Percentiles rank a stretch among this genome's conserved stretches.
phyloP scores from a whole-genome alignment of 2,888 invertebrate genomes.

The Dioctria linearis region DNA sequence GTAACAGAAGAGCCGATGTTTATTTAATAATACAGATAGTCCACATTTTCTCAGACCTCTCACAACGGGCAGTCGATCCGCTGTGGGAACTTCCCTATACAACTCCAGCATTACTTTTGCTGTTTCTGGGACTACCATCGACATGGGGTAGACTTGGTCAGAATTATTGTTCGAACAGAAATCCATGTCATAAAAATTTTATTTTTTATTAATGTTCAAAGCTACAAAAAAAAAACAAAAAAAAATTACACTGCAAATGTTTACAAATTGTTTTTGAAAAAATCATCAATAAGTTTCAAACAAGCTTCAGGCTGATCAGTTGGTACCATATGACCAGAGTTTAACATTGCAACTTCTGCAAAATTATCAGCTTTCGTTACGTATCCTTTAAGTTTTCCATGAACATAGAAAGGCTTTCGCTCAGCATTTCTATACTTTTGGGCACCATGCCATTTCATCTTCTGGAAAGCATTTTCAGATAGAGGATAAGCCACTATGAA shows the following conservation, averaged over 20 bases:
- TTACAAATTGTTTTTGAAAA: slow-evolving; percentile 68
- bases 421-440: slow-evolving; percentile 71
- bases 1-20: no score
- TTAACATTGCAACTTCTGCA: slow-evolving; percentile 75
- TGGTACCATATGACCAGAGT: slow-evolving; percentile 80
- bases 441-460: slow-evolving; percentile 72
- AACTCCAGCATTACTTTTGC: no score
- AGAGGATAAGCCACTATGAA: slow-evolving; percentile 79
- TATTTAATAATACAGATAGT: no score
- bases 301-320: slow-evolving; percentile 76
- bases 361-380: slow-evolving; percentile 74
- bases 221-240: not conserved
- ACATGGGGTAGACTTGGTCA: no score
- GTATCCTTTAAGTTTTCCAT: slow-evolving; percentile 74
- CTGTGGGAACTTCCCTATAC: no score
- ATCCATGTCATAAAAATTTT: not conserved
- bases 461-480: slow-evolving; percentile 73
- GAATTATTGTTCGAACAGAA: no score
- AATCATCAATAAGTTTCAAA: slow-evolving; percentile 76
- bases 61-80: no score
- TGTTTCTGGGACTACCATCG: no score
- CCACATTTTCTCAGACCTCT: no score
- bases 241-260: not conserved
- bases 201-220: not conserved
- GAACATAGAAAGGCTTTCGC: slow-evolving; percentile 71